phyloP scores from a whole-genome alignment of 2,113 vertebrate genomes.

The Pyxicephalus adspersus region DNA sequence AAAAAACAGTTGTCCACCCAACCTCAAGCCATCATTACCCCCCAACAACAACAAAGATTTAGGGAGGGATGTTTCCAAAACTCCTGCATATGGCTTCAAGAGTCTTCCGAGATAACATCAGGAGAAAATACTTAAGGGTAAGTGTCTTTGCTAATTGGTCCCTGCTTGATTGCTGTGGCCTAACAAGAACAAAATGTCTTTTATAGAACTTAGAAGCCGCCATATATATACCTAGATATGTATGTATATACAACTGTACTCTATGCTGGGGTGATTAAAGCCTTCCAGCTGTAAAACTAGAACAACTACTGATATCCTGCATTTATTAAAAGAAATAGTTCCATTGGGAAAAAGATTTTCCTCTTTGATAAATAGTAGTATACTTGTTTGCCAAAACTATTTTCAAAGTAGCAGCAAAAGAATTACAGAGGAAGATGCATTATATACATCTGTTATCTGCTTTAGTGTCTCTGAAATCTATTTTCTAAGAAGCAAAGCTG shows the following conservation, averaged over 20 bases:
- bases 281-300: background rate
- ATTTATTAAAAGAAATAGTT: conserved; percentile 24
- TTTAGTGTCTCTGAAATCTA: conserved; percentile 35
- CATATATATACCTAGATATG: too few relatives aligned
- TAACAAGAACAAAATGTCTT: too few relatives aligned
- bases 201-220: too few relatives aligned
- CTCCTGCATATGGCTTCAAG: too few relatives aligned
- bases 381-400: conserved; percentile 30
- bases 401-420: conserved; percentile 41
- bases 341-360: background rate
- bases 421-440: conserved; percentile 36
- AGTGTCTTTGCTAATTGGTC: too few relatives aligned
- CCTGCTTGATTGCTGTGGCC: too few relatives aligned
- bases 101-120: too few relatives aligned
- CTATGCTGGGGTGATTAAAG: conserved; percentile 12
- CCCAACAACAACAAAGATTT: too few relatives aligned
- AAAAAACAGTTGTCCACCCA: too few relatives aligned
- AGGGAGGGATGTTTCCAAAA: too few relatives aligned
- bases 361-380: conserved; percentile 25
- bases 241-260: background rate
- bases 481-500: conserved; percentile 11
- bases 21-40: too few relatives aligned
- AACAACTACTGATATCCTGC: background rate
- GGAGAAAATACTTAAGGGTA: too few relatives aligned
- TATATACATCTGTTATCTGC: conserved; percentile 43